Evolutionary conservation across 2,113 vertebrate genomes (phyloP).

Genomic region (Pristiophorus japonicus): DNA sequence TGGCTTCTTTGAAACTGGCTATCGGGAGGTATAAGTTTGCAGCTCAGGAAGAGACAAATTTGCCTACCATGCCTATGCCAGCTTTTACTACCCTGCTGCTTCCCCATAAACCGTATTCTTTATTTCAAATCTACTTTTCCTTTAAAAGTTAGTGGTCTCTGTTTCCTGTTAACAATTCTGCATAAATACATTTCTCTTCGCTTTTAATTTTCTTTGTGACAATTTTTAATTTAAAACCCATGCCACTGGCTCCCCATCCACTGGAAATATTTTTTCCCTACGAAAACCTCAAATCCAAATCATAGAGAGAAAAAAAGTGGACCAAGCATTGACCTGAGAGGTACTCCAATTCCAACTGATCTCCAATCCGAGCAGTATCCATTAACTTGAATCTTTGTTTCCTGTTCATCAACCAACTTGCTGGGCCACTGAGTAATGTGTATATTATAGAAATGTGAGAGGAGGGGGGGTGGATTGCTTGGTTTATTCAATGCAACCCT

Average conservation of each 20-base stretch:
- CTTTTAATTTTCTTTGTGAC: neutral
- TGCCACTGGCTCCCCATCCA: neutral
- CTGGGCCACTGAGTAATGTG: neutral
- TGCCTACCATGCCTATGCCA: too few relatives aligned
- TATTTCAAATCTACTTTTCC: constrained; percentile 9
- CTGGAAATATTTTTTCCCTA: neutral
- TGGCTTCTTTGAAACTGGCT: neutral
- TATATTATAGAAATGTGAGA: neutral
- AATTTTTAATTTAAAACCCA: neutral
- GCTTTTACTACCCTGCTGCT: neutral
- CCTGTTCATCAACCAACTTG: constrained; percentile 1
- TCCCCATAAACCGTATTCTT: neutral
- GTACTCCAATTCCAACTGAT: neutral
- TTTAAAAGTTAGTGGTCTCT: neutral
- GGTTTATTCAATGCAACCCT: neutral
- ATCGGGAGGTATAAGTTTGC: neutral
- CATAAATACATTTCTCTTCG: neutral
- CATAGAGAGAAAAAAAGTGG: neutral
- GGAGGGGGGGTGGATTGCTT: neutral
- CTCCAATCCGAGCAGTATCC: neutral
- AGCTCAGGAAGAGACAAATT: neutral
- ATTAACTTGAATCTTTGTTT: neutral
- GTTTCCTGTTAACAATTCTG: neutral
- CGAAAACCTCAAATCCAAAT: neutral
- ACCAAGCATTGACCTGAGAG: neutral